Evolutionary conservation across 2,888 invertebrate genomes (phyloP).

Genomic region (Cetonia aurata): DNA sequence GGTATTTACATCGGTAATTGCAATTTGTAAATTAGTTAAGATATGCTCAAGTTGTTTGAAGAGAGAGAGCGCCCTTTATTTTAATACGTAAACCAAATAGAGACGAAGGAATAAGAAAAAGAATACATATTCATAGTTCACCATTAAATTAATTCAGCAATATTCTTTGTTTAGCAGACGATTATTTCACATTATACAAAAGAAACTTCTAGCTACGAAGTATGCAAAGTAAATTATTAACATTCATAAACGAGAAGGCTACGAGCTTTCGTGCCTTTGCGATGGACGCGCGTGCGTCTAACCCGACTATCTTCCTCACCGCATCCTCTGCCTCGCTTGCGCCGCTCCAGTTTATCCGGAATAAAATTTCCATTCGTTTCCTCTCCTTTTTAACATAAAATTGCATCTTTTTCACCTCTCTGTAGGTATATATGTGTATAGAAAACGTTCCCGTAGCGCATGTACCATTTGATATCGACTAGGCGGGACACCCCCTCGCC

Average conservation of each 20-base stretch:
- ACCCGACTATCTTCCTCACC: not conserved
- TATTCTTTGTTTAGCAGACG: constrained; percentile 60
- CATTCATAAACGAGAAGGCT: constrained; percentile 66
- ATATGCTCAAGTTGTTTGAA: too few relatives aligned
- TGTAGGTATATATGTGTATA: constrained; percentile 28
- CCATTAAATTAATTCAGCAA: constrained; percentile 60
- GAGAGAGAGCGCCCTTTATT: too few relatives aligned
- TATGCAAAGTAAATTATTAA: constrained; percentile 67
- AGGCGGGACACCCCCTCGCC: constrained; percentile 43
- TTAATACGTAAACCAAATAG: too few relatives aligned
- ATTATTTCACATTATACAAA: constrained; percentile 64
- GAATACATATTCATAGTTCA: too few relatives aligned
- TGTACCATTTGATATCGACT: constrained; percentile 63
- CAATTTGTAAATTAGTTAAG: too few relatives aligned
- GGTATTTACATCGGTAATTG: too few relatives aligned
- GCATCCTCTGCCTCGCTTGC: constrained; percentile 19
- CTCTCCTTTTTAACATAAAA: constrained; percentile 62
- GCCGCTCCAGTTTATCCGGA: constrained; percentile 63
- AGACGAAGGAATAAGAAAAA: too few relatives aligned
- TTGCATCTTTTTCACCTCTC: constrained; percentile 60
- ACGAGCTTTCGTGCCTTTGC: constrained; percentile 62
- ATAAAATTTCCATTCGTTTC: constrained; percentile 67
- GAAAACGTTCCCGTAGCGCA: constrained; percentile 55
- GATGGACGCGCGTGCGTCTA: constrained; percentile 31
- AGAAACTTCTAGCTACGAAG: constrained; percentile 54